Conservation (phyloP, 2,113 vertebrate species). For the Brachyhypopomus occidentalis region DNA sequence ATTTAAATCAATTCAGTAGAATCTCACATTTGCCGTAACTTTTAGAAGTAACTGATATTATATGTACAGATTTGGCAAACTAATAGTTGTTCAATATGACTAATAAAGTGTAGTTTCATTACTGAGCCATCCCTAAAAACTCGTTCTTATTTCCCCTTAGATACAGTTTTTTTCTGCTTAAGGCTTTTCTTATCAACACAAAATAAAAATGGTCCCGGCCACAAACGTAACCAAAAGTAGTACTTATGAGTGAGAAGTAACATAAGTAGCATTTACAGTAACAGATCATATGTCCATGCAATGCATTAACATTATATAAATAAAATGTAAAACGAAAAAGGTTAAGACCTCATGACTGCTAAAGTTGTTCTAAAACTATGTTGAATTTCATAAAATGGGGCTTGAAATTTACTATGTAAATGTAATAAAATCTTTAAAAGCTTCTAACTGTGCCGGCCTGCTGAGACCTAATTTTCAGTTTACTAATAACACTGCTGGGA, state of each 20-base stretch:
- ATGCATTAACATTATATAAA: constrained; percentile 44
- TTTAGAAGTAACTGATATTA: constrained; percentile 38
- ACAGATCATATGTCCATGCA: constrained; percentile 30
- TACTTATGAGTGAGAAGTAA: constrained; percentile 14
- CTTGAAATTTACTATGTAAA: constrained; percentile 8
- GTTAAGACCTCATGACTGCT: constrained; percentile 23
- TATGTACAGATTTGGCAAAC: constrained; percentile 49
- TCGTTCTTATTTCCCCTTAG: constrained; percentile 40
- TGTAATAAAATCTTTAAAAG: constrained; percentile 7
- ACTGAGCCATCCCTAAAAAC: constrained; percentile 42
- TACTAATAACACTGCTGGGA: constrained; percentile 30
- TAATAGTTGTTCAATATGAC: constrained; percentile 33
- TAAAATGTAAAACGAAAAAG: constrained; percentile 34
- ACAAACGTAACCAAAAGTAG: constrained; percentile 22
- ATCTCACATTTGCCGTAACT: constrained; percentile 41
- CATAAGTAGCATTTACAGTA: background rate
- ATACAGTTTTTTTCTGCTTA: constrained; percentile 42
- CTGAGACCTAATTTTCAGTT: constrained; percentile 20
- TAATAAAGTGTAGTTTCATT: constrained; percentile 47
- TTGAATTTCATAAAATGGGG: constrained; percentile 8
- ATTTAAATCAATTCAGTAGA: constrained; percentile 46
- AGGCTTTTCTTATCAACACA: constrained; percentile 10
- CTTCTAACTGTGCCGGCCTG: constrained; percentile 24
- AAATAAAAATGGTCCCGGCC: constrained; percentile 28
- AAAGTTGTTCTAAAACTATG: background rate